Percentiles rank a stretch among this genome's conserved stretches.
Evolutionary conservation across 1,140 invertebrate genomes (phyloP).

Genomic region (Microplitis demolitor): DNA sequence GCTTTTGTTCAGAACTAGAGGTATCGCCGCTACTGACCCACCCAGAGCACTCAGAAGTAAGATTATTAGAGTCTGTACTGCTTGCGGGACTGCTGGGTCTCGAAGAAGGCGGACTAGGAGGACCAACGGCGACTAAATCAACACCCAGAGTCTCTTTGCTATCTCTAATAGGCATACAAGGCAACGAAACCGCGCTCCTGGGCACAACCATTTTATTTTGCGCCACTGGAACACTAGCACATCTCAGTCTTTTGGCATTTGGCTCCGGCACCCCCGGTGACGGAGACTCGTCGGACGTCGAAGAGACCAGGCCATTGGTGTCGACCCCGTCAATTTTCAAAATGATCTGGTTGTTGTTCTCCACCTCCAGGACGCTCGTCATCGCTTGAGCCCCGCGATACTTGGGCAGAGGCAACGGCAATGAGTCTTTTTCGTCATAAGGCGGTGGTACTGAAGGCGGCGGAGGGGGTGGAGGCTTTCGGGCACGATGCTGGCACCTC

Average conservation of each 20-base stretch:
- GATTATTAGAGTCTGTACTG: conserved; percentile 69
- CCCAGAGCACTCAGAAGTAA: conserved; percentile 75
- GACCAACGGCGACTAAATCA: conserved; percentile 42
- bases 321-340: conserved; percentile 50
- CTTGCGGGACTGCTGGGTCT: conserved; percentile 54
- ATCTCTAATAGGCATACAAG: conserved; percentile 58
- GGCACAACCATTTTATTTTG: conserved; percentile 56
- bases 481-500: conserved; percentile 26
- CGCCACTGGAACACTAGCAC: conserved; percentile 56
- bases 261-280: conserved; percentile 28
- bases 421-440: neutral
- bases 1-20: conserved; percentile 64
- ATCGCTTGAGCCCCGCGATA: conserved; percentile 20
- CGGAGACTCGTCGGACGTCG: conserved; percentile 31
- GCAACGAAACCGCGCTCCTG: conserved; percentile 55
- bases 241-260: conserved; percentile 53
- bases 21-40: conserved; percentile 73
- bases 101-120: conserved; percentile 53
- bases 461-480: conserved; percentile 45
- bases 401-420: conserved; percentile 40
- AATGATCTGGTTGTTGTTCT: conserved; percentile 56
- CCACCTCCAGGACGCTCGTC: conserved; percentile 48
- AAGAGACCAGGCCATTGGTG: conserved; percentile 22
- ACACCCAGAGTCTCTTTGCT: conserved; percentile 41
- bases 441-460: conserved; percentile 33